Base-by-base conservation (phyloP, 2,113 vertebrate genomes). In the Platysteira castanea region DNA sequence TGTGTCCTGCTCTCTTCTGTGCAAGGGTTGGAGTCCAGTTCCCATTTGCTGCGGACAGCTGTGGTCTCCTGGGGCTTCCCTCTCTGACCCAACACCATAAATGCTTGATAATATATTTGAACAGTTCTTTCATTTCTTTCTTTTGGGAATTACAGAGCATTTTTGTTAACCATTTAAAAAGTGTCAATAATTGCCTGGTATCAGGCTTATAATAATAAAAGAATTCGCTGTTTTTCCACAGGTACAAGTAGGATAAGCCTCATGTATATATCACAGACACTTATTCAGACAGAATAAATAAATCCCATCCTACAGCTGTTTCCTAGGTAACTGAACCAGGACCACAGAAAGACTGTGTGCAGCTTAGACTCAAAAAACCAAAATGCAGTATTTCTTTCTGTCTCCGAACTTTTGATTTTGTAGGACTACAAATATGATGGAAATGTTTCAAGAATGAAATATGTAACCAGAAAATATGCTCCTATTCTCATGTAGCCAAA, bases 241-340 rank as follows among this genome's bases (percentile, higher is more conserved):
- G 76, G 35, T 83, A 78, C 14, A 33, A 78, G 35, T 50, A 84
- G 61, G 52, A 46, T 87, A 90, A 90, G 49, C 41, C 52, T 89
- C 24, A 3, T 84, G 56, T 90, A 69, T 93, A 26, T 53, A 83
- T 88, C 83, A 71, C 85, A 97, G 95, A 90, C 90, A 42, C 69
- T 78, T 92, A 89, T 81, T 84, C 90, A 94, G 69, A 84, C 85
- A 95, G 93, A 94, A 93, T 92, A 96, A 96, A 94, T 93, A 96
- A 87, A 95, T 92, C 84, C 90, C 37, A 78, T 84, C 73, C 92
- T 94, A 78, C 96, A 97, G 88, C 80, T 96, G 96, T 96, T 96
- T 96, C 96, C 96, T 92, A 97, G 95, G 96, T 96, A 95, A 97
- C 96, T 79, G 64, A 92, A 87, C 33, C 73, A 82, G 81, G 53